These are phyloP conservation scores for Balanococcus diminutus DNA, from an alignment of 2,888 invertebrate species.

Conservation along the genomic window DNA sequence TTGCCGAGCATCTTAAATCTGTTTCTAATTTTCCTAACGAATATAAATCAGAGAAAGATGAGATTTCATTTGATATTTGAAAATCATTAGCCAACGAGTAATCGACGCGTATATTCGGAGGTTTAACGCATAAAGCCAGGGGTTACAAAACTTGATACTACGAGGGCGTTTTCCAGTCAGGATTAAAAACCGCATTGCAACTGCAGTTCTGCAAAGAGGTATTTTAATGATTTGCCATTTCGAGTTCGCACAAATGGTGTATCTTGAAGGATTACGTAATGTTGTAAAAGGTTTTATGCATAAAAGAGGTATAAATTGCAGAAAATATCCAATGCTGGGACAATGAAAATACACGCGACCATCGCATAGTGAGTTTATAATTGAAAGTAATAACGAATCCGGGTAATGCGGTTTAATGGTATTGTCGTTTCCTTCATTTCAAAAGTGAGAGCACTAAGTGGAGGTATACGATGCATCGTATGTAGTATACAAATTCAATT, in stretches of 20 bases:
- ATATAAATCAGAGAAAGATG: slow-evolving; percentile 51
- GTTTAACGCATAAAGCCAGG: neutral
- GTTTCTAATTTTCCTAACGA: slow-evolving; percentile 42
- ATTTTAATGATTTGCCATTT: slow-evolving; percentile 6
- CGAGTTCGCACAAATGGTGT: neutral
- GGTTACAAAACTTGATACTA: neutral
- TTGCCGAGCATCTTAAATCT: slow-evolving; percentile 28
- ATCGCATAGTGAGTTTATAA: neutral
- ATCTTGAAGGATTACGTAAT: neutral
- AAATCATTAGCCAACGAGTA: slow-evolving; percentile 38
- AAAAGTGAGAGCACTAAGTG: neutral
- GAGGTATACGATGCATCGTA: neutral
- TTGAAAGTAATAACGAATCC: neutral
- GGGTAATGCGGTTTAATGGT: neutral
- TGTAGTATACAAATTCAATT: neutral
- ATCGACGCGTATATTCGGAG: slow-evolving; percentile 22
- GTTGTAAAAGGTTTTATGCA: neutral
- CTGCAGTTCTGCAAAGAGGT: neutral
- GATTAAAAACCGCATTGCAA: neutral
- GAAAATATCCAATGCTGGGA: neutral
- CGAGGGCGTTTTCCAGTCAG: neutral
- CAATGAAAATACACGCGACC: too few species aligned
- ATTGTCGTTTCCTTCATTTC: neutral
- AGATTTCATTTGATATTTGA: slow-evolving; percentile 48
- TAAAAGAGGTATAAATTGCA: neutral